These are phyloP conservation scores for Paralichthys olivaceus DNA, from an alignment of 2,113 vertebrate species.

Conservation along the genomic window DNA sequence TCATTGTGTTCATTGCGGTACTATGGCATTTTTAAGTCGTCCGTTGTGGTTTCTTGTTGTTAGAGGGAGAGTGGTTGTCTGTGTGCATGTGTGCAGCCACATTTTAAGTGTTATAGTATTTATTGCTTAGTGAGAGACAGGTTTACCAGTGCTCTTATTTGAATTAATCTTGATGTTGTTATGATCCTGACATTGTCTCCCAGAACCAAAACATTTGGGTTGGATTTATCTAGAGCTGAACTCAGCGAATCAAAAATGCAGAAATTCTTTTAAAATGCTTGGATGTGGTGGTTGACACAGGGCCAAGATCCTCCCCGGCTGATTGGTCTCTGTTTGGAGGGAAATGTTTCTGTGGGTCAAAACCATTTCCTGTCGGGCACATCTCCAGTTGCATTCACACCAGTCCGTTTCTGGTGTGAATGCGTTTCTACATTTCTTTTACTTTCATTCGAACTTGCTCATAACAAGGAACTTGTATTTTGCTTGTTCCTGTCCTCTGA, in stretches of 20 bases:
- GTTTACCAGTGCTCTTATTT: background rate
- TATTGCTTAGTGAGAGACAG: conserved; percentile 23
- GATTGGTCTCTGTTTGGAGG: conserved; percentile 72
- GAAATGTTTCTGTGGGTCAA: conserved; percentile 73
- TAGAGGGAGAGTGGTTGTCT: background rate
- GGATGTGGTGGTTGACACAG: conserved; percentile 65
- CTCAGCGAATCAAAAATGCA: conserved; percentile 42
- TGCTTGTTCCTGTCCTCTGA: background rate
- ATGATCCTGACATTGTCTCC: conserved; percentile 29
- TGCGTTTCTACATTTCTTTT: background rate
- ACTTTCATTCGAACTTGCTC: background rate
- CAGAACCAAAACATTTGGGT: conserved; percentile 53
- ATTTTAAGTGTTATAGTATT: conserved; percentile 37
- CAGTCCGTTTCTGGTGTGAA: too few relatives aligned
- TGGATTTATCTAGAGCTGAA: conserved; percentile 40
- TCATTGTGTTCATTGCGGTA: conserved; percentile 60
- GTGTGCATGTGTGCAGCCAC: conserved; percentile 8
- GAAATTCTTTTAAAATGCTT: conserved; percentile 56
- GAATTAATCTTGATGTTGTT: conserved; percentile 14
- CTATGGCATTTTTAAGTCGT: conserved; percentile 38
- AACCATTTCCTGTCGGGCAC: conserved; percentile 76
- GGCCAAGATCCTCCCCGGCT: conserved; percentile 66
- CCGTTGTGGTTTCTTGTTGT: conserved; percentile 47
- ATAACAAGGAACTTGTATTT: conserved; percentile 12
- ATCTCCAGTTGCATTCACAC: conserved; percentile 9